These are phyloP conservation scores for Bombus picipes DNA, from an alignment of 1,140 invertebrate species.

Conservation along the genomic window DNA sequence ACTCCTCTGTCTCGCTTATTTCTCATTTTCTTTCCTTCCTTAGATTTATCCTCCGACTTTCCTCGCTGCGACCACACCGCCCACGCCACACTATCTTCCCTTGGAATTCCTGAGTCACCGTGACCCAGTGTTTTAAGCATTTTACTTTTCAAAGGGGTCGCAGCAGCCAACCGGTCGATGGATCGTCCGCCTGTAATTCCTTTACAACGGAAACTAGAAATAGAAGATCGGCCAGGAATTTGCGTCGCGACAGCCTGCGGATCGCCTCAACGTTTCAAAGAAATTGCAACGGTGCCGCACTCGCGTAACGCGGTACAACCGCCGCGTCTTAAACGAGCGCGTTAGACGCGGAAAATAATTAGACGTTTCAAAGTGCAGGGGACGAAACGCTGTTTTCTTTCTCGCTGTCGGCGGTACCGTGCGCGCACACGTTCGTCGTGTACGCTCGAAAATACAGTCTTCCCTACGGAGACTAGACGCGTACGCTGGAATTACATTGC, in stretches of 20 bases:
- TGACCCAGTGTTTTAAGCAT: accelerated
- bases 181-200: accelerated
- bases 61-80: no score
- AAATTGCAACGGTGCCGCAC: background rate
- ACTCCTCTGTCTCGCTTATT: no score
- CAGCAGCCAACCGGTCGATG: no score
- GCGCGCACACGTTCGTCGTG: no score
- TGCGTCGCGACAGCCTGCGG: no score
- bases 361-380: background rate
- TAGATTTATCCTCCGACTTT: background rate
- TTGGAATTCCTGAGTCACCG: accelerated
- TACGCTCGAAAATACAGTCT: background rate
- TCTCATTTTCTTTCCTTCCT: background rate
- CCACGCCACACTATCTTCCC: no score
- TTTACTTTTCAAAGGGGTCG: no score
- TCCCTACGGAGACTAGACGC: background rate
- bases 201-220: background rate
- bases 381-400: background rate
- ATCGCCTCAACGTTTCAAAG: no score
- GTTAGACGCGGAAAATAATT: background rate
- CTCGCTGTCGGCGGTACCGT: background rate
- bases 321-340: background rate
- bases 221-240: no score
- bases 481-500: conserved; percentile 10
- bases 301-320: background rate